Conservation (phyloP, 2,888 invertebrate species). For the Oligia latruncula region DNA sequence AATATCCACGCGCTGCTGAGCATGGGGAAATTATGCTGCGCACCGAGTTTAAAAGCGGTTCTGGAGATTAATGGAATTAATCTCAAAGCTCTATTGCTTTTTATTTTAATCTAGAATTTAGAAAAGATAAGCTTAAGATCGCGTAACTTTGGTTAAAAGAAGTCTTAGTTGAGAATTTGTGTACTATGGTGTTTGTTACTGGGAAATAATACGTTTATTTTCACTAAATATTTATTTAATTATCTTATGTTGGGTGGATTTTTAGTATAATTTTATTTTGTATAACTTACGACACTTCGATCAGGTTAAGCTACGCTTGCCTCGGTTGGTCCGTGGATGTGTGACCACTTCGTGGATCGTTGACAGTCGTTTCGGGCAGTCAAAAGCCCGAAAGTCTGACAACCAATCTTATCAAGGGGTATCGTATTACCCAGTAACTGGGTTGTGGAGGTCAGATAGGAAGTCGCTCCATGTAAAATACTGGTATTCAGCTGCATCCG, state of each 20-base stretch:
- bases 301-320: too few species aligned
- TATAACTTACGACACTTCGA: neutral
- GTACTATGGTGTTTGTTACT: neutral
- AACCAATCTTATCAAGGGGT: too few species aligned
- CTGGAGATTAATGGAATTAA: slow-evolving; percentile 57
- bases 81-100: slow-evolving; percentile 47
- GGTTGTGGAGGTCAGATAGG: too few species aligned
- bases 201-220: neutral
- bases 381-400: too few species aligned
- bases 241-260: neutral
- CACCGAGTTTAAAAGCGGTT: slow-evolving; percentile 52
- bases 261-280: neutral
- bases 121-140: slow-evolving; percentile 8
- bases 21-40: slow-evolving; percentile 53
- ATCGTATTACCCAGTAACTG: too few species aligned
- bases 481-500: too few species aligned
- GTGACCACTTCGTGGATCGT: too few species aligned
- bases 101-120: slow-evolving; percentile 42
- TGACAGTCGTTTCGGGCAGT: too few species aligned
- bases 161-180: neutral
- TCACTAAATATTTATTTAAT: neutral
- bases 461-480: too few species aligned
- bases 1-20: slow-evolving; percentile 50
- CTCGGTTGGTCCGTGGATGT: too few species aligned
- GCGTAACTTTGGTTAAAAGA: neutral